Evolutionary conservation across 1,140 invertebrate species (phyloP).

Genomic region (Teleopsis dalmanni): DNA sequence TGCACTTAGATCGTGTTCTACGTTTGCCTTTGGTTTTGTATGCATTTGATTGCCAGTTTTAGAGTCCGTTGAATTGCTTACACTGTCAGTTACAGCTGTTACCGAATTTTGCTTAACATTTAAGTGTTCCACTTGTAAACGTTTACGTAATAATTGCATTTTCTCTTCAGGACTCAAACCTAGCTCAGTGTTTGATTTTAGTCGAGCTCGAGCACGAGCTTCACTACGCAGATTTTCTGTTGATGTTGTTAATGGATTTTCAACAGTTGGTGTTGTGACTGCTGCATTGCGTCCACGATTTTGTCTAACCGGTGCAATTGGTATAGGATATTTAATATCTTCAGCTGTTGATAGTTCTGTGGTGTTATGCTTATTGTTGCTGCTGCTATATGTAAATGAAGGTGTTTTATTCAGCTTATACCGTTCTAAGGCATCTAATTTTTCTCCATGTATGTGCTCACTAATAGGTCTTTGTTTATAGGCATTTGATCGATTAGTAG

Average conservation of each 20-base stretch:
- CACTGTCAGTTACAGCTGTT: not conserved
- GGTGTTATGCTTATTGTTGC: not conserved
- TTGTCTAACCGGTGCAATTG: conserved; percentile 19
- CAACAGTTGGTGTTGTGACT: not conserved
- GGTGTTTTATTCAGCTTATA: conserved; percentile 35
- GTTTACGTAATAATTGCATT: conserved; percentile 47
- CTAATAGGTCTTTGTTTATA: conserved; percentile 34
- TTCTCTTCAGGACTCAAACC: conserved; percentile 66
- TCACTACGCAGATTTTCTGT: conserved; percentile 58
- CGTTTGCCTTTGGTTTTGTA: no score
- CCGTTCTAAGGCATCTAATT: conserved; percentile 19
- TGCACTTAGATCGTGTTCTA: no score
- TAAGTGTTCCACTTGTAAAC: conserved; percentile 29
- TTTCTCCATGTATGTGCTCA: conserved; percentile 27
- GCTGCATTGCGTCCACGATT: conserved; percentile 1
- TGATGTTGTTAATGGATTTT: conserved; percentile 31
- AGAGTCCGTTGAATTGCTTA: not conserved
- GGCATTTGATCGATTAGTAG: conserved; percentile 5
- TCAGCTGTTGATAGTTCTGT: conserved; percentile 6
- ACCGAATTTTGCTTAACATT: not conserved
- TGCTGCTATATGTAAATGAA: conserved; percentile 19
- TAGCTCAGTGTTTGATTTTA: conserved; percentile 65
- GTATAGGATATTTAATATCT: conserved; percentile 20
- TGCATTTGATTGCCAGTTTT: not conserved
- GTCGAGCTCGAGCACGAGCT: conserved; percentile 57